A percentile compares a stretch with the other conserved stretches of the same genome.
Evolutionary conservation across 2,888 invertebrate species (phyloP).

Genomic region (Brachypalpus laphriformis): DNA sequence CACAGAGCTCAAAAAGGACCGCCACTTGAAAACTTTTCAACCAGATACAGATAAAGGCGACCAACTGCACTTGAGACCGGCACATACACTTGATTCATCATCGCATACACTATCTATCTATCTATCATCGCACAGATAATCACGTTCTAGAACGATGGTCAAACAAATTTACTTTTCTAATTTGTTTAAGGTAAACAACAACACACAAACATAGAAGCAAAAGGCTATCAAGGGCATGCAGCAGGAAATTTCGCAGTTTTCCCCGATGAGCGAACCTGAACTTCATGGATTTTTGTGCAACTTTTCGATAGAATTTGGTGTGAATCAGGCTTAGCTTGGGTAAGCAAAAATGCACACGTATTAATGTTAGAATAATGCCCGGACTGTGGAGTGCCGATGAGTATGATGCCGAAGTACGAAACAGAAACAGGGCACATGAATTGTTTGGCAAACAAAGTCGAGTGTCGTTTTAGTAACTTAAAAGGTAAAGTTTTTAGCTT

Average conservation of each 20-base stretch:
- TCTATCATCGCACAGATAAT: slow-evolving; percentile 64
- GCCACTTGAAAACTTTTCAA: slow-evolving; percentile 71
- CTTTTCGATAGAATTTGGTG: slow-evolving; percentile 48
- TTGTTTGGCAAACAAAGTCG: slow-evolving; percentile 70
- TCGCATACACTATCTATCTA: slow-evolving; percentile 55
- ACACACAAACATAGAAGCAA: slow-evolving; percentile 16
- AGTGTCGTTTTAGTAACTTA: slow-evolving; percentile 70
- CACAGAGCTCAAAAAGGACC: slow-evolving; percentile 67
- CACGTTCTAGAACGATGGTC: slow-evolving; percentile 74
- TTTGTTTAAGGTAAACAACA: slow-evolving; percentile 64
- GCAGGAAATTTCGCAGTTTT: slow-evolving; percentile 19
- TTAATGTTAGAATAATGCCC: slow-evolving; percentile 47
- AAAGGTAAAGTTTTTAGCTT: slow-evolving; percentile 66
- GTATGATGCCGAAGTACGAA: slow-evolving; percentile 36
- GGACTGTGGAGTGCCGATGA: slow-evolving; percentile 17
- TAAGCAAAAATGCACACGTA: slow-evolving; percentile 31
- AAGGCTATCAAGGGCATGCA: slow-evolving; percentile 9
- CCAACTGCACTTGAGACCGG: slow-evolving; percentile 71
- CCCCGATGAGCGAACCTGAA: not conserved
- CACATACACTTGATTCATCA: slow-evolving; percentile 61
- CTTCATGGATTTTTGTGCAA: slow-evolving; percentile 4
- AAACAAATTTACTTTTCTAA: slow-evolving; percentile 73
- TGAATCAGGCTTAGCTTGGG: slow-evolving; percentile 63
- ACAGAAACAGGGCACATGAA: slow-evolving; percentile 70
- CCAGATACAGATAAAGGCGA: slow-evolving; percentile 63